Base-by-base conservation (phyloP, 2,797 vertebrate species). In the Gallinago nigripennis region DNA sequence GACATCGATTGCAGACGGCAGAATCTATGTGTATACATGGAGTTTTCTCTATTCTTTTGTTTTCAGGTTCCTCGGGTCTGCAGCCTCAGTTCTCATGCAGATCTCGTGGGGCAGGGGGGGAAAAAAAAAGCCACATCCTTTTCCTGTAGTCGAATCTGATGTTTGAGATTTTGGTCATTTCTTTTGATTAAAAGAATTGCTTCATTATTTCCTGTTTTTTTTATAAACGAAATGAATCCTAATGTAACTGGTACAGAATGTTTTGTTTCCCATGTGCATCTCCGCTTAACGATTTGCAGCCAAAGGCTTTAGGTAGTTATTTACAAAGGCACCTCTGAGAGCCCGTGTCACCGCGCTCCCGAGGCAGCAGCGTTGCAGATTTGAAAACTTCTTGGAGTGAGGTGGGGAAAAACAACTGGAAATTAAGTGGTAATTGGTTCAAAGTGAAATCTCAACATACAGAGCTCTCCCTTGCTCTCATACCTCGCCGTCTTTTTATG, bases 1-100 rank as follows among this genome's bases (percentile, higher is more conserved):
- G 21, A 96, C 94, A 70, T 89, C 92, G 60, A 28, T 83, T 89
- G 96, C 95, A 94, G 96, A 92, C 91, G 91, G 84, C 97, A 92
- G 97, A 95, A 95, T 87, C 73, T 63, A 90, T 51, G 54, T 69
- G 53, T 94, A n/a, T 90, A 90, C 91, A 16, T 6, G 33, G 39
- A 94, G 45, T 97, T 94, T 66, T 93, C 93, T 94, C 90, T 82
- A 0, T 64, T 79, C 37, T 94, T 94, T 97, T 33, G 78, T 76
- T 50, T 75, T 77, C 37, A 54, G 71, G 60, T 83, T 90, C 77
- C 89, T 94, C 91, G 58, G 77, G 21, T 78, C 85, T 81, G 93
- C 60, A 16, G 88, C 86, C 84, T 92, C 90, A 9, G 58, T 63
- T 95, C 78, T 91, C 33, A 30, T 43, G 93, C 84, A 92, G 79